A percentile compares a stretch with the other conserved stretches of the same genome.
Evolutionary conservation across 2,888 invertebrate species (phyloP).

Genomic region (Kuschelorhynchus macadamiae): DNA sequence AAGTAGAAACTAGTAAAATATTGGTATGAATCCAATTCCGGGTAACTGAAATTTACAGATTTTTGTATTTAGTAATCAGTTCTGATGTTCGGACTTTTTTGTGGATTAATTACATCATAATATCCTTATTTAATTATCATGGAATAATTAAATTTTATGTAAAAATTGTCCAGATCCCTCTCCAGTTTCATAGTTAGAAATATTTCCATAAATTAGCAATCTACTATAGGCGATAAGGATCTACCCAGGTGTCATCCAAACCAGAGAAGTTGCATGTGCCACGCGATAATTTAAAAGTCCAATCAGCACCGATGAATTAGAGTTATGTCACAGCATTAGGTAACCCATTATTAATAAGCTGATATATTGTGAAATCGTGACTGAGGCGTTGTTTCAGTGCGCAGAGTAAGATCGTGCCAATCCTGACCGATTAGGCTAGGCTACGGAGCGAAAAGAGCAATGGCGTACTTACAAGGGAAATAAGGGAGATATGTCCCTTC

Average conservation of each 20-base stretch:
- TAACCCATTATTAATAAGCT: slow-evolving; percentile 64
- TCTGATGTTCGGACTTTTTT: neutral
- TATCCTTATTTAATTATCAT: neutral
- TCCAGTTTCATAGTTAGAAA: too few relatives aligned
- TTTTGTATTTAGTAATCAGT: neutral
- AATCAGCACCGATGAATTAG: slow-evolving; percentile 60
- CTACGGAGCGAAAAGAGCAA: too few relatives aligned
- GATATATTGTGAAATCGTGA: slow-evolving; percentile 62
- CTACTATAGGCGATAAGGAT: too few relatives aligned
- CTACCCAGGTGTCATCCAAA: slow-evolving; percentile 6
- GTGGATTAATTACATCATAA: slow-evolving; percentile 26
- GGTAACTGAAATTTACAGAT: too few relatives aligned
- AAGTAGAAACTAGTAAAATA: too few relatives aligned
- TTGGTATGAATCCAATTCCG: too few relatives aligned
- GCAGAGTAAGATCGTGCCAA: slow-evolving; percentile 49
- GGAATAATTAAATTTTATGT: too few relatives aligned
- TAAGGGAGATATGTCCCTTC: too few relatives aligned
- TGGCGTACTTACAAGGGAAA: too few relatives aligned
- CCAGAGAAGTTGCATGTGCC: neutral
- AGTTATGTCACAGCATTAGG: slow-evolving; percentile 63
- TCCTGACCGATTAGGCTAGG: too few relatives aligned
- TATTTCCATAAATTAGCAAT: too few relatives aligned
- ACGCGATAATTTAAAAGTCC: slow-evolving; percentile 53
- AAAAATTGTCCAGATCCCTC: too few relatives aligned
- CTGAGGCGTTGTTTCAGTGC: slow-evolving; percentile 52